Evolutionary conservation across 1,140 invertebrate species (phyloP), one percentile per base, ranked within the genome.

Genomic region (Hermetia illucens): DNA sequence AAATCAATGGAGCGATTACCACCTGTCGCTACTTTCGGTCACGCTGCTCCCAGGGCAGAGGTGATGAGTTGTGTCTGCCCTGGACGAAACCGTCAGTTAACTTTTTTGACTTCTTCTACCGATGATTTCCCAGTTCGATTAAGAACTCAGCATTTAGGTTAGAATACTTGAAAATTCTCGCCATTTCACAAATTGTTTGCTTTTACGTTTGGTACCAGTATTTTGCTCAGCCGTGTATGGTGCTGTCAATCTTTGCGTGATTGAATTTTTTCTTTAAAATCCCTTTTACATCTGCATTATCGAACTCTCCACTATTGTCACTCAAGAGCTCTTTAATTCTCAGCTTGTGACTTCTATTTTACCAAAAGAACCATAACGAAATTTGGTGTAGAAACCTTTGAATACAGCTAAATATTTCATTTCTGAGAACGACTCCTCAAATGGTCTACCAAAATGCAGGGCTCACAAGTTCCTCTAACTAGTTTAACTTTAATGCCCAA

Each of bases 191-290:
- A 4, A 61, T 44, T 12, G 55, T 62, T 9, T 52, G 42, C 36
- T 54, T 60, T 36, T 59, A 20, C 51, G 38, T 40, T 61, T 53
- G 30, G 40, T 50, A 21, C 36, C 36, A 2, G 50, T 52, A 47
- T 60, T 62, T 40, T 61, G 55, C 34, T 59, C 40, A 13, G 52
- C 55, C n/a, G 51, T 62, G 34, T 58, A 54, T 6, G 51, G 48
- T 10, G 46, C 47, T 18, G 46, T 57, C 9, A 54, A 15, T 35
- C 44, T 42, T 31, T 60, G 49, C 17, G 29, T 49, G 27, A 57
- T 47, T 12, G 51, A 47, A 20, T 43, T 42, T 32, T n/a, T 39
- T 25, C 16, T 44, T 31, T n/a, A 61, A 30, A 19, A 58, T 43
- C 2, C 41, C 24, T 38, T 39, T 39, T 6, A 58, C 44, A 13